Base-by-base conservation (phyloP, 2,888 invertebrate genomes). In the Papilio demoleus region DNA sequence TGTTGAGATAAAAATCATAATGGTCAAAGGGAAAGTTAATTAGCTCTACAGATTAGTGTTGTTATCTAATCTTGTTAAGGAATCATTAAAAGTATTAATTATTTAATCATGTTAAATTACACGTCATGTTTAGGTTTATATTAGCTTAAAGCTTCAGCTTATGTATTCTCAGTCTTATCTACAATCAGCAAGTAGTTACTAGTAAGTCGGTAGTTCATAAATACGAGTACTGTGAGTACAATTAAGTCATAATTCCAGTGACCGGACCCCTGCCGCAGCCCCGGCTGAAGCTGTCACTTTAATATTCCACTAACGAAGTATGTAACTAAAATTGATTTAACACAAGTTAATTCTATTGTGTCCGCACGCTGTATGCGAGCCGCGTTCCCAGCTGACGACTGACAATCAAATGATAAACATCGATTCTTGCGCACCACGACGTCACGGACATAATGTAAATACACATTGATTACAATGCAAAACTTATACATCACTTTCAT, bases 321-420 rank as follows among this genome's bases (percentile, higher is more conserved):
- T 56, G 63, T 65, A 63, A 71, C 68, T 72, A 72, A 71, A 76
- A 76, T 76, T 75, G 75, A 75, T 74, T 75, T 75, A 71, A 76
- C 76, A 75, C 76, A 75, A 76, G 76, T 76, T 77, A 76, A 79
- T 78, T 79, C 76, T 72, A 79, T 79, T 79, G 78, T 79, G 67
- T 74, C 73, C 74, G 67, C 47, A 47, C 71, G 76, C 74, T 74
- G 73, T 74, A 74, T 75, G 76, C 77, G 71, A 71, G 71, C 74
- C 75, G 73, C 76, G 76, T 74, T 75, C 75, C 76, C 75, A 73
- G 74, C 73, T 74, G 75, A 76, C 76, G 74, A 73, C 77, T 70
- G 73, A 74, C 78, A 78, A 77, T 78, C 78, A 74, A 75, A 70
- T 71, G 77, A 77, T 76, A 76, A 76, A 72, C 67, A 78, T 78